Percentiles rank a stretch among this genome's conserved stretches.
Evolutionary conservation across 2,797 vertebrate genomes (phyloP).

Genomic region (Enteromius mattozi): DNA sequence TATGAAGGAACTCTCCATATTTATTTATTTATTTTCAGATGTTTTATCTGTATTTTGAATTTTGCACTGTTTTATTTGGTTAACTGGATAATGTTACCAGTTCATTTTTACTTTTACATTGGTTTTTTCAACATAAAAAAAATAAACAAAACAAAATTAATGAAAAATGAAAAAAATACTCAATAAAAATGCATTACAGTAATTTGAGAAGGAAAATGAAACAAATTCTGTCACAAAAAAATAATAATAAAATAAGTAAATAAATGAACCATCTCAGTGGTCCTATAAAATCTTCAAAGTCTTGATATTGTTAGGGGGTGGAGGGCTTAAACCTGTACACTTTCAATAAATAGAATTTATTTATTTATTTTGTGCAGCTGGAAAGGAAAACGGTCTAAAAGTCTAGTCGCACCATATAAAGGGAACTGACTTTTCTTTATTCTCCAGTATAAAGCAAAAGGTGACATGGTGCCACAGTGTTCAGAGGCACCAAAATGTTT

Average conservation of each 20-base stretch:
- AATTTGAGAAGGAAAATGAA: not conserved
- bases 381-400: not conserved
- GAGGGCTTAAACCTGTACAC: not conserved
- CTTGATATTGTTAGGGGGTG: not conserved
- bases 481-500: constrained; percentile 70
- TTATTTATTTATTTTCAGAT: no score
- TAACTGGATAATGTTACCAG: not conserved
- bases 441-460: constrained; percentile 42
- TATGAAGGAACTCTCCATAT: no score
- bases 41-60: no score
- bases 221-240: not conserved
- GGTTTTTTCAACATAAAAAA: no score
- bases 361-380: not conserved
- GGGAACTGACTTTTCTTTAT: not conserved
- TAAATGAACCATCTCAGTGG: no score
- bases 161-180: no score
- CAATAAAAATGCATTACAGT: no score
- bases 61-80: no score
- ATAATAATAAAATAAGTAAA: not conserved
- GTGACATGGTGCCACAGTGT: constrained; percentile 68
- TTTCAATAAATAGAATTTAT: not conserved
- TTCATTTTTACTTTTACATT: not conserved
- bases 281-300: no score
- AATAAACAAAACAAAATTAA: no score
- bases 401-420: not conserved